Base-by-base conservation (phyloP, 2,113 vertebrate species). In the Phocoena phocoena region DNA sequence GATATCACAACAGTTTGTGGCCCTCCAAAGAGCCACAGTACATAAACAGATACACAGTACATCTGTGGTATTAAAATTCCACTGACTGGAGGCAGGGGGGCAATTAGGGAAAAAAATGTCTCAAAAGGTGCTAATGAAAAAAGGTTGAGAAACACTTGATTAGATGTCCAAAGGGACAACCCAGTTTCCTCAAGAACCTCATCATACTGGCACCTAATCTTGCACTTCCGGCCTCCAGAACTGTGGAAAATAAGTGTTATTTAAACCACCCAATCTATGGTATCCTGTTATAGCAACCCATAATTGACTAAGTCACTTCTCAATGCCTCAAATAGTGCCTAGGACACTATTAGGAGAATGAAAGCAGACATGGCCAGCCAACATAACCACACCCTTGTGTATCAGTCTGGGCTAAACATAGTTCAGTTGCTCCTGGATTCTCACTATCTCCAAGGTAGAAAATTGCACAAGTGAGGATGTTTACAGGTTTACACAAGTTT, bases 41-140 rank as follows among this genome's bases (percentile, higher is more conserved):
- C 21, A 88, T 36, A 86, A 93, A 67, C 21, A 76, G 44, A 91
- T 79, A 79, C 26, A 86, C 0, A 60, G 33, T 38, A 18, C 60
- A 94, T 63, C 33, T 58, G 18, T 53, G 58, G 44, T 62, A 89
- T 86, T 95, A 92, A 94, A 95, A 85, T 82, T 84, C 28, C 62
- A 86, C 8, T 33, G 58, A 5, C 7, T 15, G 3, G 15, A 17
- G 23, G 10, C 3, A 13, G 36, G 6, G 33, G 6, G 1, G 12
- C 10, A 94, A 84, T 71, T 67, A 63, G 12, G 25, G 18, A 1
- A 5, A 5, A 20, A 33, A 44, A 38, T 18, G 11, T 84, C 67
- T 93, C n/a, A 92, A 92, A 95, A 92, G 50, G 21, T 73, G 41
- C 67, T 74, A 71, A 89, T 28, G 26, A 95, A 90, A 88, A 95